Evolutionary conservation across 2,888 invertebrate genomes (phyloP).

Genomic region (Agonopterix alstromeriana): DNA sequence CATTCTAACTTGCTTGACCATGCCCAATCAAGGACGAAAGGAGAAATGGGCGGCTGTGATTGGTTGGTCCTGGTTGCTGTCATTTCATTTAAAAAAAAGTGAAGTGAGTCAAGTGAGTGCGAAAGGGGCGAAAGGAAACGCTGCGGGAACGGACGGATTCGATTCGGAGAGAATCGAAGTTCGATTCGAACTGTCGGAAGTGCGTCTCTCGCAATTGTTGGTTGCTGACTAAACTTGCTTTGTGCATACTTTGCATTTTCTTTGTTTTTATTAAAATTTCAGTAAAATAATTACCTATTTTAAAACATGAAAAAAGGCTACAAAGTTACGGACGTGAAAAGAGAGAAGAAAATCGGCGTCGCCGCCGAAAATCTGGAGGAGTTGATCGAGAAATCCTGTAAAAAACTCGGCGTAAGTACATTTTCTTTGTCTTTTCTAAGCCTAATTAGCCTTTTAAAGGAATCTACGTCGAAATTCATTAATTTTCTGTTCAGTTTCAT

Average conservation of each 20-base stretch:
- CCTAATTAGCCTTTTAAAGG: not conserved
- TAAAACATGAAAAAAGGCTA: conserved; percentile 78
- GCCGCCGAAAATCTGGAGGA: conserved; percentile 81
- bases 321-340: conserved; percentile 82
- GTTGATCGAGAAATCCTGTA: conserved; percentile 81
- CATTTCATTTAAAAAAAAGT: too few species aligned
- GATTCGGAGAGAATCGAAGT: too few species aligned
- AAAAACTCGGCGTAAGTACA: conserved; percentile 78
- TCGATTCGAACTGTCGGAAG: not conserved
- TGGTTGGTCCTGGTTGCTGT: too few species aligned
- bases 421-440: not conserved
- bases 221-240: conserved; percentile 2
- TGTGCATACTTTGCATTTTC: conserved; percentile 18
- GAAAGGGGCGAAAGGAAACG: too few species aligned
- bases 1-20: too few species aligned
- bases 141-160: too few species aligned
- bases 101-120: too few species aligned
- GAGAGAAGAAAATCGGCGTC: conserved; percentile 82
- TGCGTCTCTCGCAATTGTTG: not conserved
- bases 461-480: not conserved
- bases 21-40: too few species aligned
- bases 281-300: conserved; percentile 3
- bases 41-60: too few species aligned
- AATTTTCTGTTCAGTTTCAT: conserved; percentile 17
- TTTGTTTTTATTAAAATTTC: conserved; percentile 22